Percentiles rank a stretch among this genome's conserved stretches.
Evolutionary conservation across 2,888 invertebrate genomes (phyloP).

Genomic region (Thysanoteuthis rhombus): DNA sequence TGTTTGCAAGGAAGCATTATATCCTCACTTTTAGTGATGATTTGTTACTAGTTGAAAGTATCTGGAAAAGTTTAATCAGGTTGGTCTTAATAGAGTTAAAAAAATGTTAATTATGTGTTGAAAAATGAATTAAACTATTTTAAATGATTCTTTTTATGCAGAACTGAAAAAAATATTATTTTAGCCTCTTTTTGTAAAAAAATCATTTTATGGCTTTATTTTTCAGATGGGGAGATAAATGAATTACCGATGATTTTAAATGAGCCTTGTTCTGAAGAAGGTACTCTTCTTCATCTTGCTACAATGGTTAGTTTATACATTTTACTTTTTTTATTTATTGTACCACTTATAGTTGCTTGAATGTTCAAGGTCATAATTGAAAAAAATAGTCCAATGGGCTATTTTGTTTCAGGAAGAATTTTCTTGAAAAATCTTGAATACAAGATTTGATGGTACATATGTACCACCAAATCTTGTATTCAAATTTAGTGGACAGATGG

Average conservation of each 20-base stretch:
- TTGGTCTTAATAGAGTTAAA: not conserved
- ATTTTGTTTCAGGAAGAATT: not conserved
- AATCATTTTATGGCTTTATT: conserved; percentile 26
- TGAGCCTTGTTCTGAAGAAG: conserved; percentile 69
- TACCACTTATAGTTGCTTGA: no score
- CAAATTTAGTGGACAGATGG: not conserved
- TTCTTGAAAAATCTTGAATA: not conserved
- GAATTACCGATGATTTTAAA: conserved; percentile 66
- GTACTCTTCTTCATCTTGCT: conserved; percentile 72
- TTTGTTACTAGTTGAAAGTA: no score
- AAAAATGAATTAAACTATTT: not conserved
- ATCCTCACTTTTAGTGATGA: no score
- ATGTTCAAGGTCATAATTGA: no score
- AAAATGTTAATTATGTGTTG: not conserved
- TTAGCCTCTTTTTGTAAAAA: not conserved
- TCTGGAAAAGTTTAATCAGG: not conserved
- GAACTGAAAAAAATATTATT: no score
- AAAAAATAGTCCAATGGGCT: no score
- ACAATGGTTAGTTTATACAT: conserved; percentile 69
- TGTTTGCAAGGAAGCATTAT: no score
- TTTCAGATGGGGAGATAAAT: conserved; percentile 40
- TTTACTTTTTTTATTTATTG: not conserved
- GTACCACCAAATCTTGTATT: no score
- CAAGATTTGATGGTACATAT: not conserved
- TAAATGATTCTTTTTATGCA: not conserved